Conservation (phyloP, 2,113 vertebrate genomes). For the Nesoenas mayeri region DNA sequence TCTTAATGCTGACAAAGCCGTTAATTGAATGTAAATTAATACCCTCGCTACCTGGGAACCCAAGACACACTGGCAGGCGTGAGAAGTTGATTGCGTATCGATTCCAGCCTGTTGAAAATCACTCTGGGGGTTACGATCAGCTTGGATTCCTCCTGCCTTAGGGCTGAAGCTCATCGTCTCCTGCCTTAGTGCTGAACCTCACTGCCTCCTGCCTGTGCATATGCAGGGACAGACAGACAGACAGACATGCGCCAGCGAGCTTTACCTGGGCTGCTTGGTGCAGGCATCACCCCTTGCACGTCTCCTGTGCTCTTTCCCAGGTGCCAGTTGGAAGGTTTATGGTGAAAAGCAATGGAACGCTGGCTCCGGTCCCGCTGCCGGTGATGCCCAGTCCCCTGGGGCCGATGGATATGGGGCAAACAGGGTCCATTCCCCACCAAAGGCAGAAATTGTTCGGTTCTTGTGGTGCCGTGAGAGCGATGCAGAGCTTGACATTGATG, state of each 20-base stretch:
- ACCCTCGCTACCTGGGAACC: neutral
- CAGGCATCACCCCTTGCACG: too few relatives aligned
- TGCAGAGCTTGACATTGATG: neutral
- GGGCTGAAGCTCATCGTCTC: neutral
- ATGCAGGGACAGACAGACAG: neutral
- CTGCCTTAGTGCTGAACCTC: neutral
- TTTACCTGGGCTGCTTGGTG: too few relatives aligned
- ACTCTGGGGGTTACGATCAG: neutral
- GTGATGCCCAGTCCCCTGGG: neutral
- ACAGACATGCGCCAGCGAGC: neutral
- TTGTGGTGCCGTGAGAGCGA: neutral
- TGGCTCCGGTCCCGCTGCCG: neutral
- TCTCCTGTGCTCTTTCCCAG: neutral
- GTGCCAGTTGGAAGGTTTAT: neutral
- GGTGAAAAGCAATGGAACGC: neutral
- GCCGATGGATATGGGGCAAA: neutral
- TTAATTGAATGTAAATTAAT: slow-evolving; percentile 21
- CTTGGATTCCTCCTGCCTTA: neutral
- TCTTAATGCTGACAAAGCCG: neutral
- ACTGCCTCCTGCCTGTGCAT: neutral
- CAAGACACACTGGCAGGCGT: neutral
- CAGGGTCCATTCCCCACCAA: neutral
- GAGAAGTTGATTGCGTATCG: neutral
- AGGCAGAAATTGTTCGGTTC: neutral
- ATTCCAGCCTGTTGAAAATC: neutral